Base-by-base conservation (phyloP, 2,888 invertebrate species). In the Troglohyphantes excavatus region DNA sequence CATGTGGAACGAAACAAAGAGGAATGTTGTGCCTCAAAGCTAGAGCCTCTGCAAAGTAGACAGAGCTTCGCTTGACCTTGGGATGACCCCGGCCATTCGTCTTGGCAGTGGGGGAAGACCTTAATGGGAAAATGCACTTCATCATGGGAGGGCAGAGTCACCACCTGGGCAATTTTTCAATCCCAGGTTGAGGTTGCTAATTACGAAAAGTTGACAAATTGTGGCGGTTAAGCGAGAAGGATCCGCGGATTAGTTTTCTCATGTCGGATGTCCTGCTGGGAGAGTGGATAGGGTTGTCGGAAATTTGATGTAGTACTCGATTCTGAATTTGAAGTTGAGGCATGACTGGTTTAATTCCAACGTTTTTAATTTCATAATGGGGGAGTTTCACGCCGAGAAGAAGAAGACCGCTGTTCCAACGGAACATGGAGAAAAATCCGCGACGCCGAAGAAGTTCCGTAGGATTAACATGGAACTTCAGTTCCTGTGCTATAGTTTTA, bases 31-130 rank as follows among this genome's bases (percentile, higher is more conserved):
- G n/a, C n/a, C n/a, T n/a, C 33, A 7, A 33, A 1, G 39, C 33
- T 68, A 81, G 59, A 85, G 68, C 76, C 76, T 76, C 39, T n/a
- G 85, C 70, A 85, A 85, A 85, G 68, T 29, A 78, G 78, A 67
- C 75, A 39, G 68, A 23, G 76, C 39, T 78, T 63, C 70, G 85
- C 59, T 85, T 85, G 85, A 85, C 85, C 85, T 29, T 46, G 29
- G 29, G 26, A 9, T 19, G 46, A 39, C 21, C 78, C 70, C 70
- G n/a, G n/a, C 76, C 39, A 85, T 78, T 85, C 68, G 70, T 78
- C 85, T 72, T 75, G n/a, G 39, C 39, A 43, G 27, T 53, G 46
- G 53, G 46, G 73, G 23, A 29, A 11, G 7, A 6, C 13, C 13
- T 59, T 85, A 85, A 85, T 85, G 78, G 85, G 68, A 39, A 70